Evolutionary conservation across 2,113 vertebrate genomes (phyloP), one percentile per base, ranked within the genome.

Genomic region (Hippocampus mohnikei): DNA sequence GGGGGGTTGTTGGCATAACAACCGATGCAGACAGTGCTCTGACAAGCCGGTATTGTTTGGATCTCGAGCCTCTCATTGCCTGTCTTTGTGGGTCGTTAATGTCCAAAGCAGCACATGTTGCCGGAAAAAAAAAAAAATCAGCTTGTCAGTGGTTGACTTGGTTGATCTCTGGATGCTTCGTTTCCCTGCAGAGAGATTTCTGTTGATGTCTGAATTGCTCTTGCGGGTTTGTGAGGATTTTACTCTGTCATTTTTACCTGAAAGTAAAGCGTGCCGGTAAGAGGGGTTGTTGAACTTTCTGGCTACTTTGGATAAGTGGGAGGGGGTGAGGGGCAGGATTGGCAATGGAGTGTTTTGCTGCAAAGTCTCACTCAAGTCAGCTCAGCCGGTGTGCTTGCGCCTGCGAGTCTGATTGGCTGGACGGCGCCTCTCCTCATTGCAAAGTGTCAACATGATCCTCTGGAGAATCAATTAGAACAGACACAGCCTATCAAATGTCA

Each of bases 401-500:
- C 42, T 84, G 81, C 66, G 73, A 63, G 68, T 7, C 66, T 66
- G 42, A 75, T 72, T 41, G 67, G 50, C 74, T 71, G 72, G 78
- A 80, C 70, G 72, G 48, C 3, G 52, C 59, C 25, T 56, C 27
- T 15, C 41, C 18, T 21, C n/a, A 46, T 65, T 65, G 41, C 40
- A 21, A 56, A 58, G 58, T 71, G 69, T 73, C 80, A 66, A 10
- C 60, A 42, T 6, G 55, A 69, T 52, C 74, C 87, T 85, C 84
- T 40, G 41, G 81, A 84, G 80, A 77, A 77, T 81, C 83, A 89
- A 88, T 89, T 88, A 88, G 71, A 65, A 71, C 70, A 73, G 52
- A 55, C 74, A 75, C 66, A 70, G 15, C 56, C 55, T 68, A 81
- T 85, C 70, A 85, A 86, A 89, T 89, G 78, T 84, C 85, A 75